Percentiles rank a stretch among this genome's conserved stretches.
phyloP scores from a whole-genome alignment of 2,888 invertebrate genomes.

The Clepsis dumicolana region DNA sequence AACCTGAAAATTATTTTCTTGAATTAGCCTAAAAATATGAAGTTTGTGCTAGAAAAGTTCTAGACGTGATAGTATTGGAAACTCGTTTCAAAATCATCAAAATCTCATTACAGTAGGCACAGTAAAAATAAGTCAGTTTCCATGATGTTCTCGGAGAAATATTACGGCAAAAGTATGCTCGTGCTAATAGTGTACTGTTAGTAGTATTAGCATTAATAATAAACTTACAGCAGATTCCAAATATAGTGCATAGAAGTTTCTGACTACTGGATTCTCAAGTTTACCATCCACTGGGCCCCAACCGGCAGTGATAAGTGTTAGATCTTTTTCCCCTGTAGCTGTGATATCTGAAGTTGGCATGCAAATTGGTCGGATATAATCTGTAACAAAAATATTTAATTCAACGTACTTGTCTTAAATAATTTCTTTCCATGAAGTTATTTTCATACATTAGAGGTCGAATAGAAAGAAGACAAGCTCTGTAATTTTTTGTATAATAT shows the following conservation, averaged over 20 bases:
- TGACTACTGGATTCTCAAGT: background rate
- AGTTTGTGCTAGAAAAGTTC: background rate
- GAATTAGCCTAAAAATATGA: background rate
- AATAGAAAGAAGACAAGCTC: too few relatives aligned
- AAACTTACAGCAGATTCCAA: background rate
- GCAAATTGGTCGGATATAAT: background rate
- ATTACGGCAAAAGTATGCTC: too few relatives aligned
- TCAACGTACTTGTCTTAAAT: too few relatives aligned
- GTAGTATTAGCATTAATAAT: background rate
- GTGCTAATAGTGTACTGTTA: too few relatives aligned
- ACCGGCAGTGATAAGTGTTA: background rate
- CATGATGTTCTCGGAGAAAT: too few relatives aligned
- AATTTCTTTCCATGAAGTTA: too few relatives aligned
- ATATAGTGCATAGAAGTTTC: slow-evolving; percentile 1
- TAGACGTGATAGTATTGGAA: background rate
- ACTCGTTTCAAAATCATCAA: slow-evolving; percentile 4
- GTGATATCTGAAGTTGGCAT: background rate
- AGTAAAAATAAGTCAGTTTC: background rate
- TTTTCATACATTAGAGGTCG: too few relatives aligned
- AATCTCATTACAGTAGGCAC: background rate
- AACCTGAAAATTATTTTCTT: background rate
- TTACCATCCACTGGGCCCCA: background rate
- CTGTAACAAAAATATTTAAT: background rate
- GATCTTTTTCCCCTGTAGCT: background rate
- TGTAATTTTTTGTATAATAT: too few relatives aligned